Base-by-base conservation (phyloP, 2,888 invertebrate species). In the Xylota segnis region DNA sequence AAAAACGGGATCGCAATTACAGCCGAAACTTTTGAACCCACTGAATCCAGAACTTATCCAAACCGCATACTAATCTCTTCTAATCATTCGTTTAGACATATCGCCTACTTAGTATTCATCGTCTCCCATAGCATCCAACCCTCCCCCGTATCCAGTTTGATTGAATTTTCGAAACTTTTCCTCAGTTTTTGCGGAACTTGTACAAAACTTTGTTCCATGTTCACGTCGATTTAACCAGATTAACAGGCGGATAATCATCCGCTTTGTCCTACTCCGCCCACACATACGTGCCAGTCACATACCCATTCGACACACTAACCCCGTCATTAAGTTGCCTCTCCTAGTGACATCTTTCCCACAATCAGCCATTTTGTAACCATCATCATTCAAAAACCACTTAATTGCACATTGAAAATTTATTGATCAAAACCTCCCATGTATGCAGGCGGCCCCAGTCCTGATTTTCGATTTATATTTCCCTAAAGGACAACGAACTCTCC, bases 91-190 rank as follows among this genome's bases (percentile, higher is more conserved):
- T 32, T 63, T 29, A 50, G 50, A 16, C 50, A 27, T 10, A 4
- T 45, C 4, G 40, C 58, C 66, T 68, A 59, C 32, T 77, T 77
- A 34, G 52, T 77, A 77, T 77, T 68, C 76, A 68, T 68, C 58
- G 18, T 52, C 23, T 74, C 29, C 27, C 32, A 32, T 29, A 16
- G 37, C 40, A 40, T 2, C 18, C 14, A 63, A n/a, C 23, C 23
- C 23, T 6, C 52, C 23, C 10, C 52, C 50, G 16, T n/a, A 14
- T 2, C 59, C 47, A 4, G 10, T 50, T 34, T 37, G 40, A 52
- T 32, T 29, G 34, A 59, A 61, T 71, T 47, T 66, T 16, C 56
- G 12, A 59, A n/a, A 68, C 32, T 68, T 77, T 50, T 34, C 16
- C 16, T 12, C 14, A 74, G 43, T 63, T 74, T 45, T 32, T 16